Evolutionary conservation across 2,113 vertebrate genomes (phyloP).

Genomic region (Eretmodus cyanostictus): DNA sequence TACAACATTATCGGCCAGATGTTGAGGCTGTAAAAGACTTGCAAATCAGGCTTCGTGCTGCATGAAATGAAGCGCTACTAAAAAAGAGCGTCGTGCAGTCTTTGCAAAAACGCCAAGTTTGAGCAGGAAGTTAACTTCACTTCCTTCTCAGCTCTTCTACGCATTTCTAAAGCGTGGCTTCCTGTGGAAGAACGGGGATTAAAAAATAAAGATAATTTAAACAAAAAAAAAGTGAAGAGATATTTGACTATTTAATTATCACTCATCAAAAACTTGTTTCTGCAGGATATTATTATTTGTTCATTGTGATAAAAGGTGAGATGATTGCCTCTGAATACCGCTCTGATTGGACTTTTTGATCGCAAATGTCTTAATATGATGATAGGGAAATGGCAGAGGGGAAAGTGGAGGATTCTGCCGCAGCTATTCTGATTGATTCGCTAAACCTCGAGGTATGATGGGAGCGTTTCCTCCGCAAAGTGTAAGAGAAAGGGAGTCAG

Average conservation of each 20-base stretch:
- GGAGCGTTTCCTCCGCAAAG: background rate
- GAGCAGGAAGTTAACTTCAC: background rate
- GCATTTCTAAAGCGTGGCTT: background rate
- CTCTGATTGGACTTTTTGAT: background rate
- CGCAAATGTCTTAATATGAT: background rate
- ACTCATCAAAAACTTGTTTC: background rate
- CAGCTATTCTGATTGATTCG: background rate
- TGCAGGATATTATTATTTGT: background rate
- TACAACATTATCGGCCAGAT: background rate
- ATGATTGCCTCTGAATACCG: background rate
- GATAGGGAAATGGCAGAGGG: background rate
- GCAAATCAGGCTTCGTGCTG: background rate
- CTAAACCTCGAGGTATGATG: background rate
- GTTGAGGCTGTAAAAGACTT: background rate
- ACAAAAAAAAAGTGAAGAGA: background rate
- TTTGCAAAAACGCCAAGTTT: background rate
- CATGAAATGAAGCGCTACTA: background rate
- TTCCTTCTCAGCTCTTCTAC: accelerated
- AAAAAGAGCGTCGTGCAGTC: background rate
- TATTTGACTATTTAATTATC: background rate
- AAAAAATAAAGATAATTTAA: background rate
- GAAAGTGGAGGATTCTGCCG: background rate
- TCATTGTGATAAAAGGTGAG: background rate
- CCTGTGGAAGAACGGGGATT: background rate
- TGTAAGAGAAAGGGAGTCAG: background rate